A percentile compares a stretch with the other conserved stretches of the same genome.
Conservation (phyloP, 2,888 invertebrate genomes). For the Sycophila texana region DNA sequence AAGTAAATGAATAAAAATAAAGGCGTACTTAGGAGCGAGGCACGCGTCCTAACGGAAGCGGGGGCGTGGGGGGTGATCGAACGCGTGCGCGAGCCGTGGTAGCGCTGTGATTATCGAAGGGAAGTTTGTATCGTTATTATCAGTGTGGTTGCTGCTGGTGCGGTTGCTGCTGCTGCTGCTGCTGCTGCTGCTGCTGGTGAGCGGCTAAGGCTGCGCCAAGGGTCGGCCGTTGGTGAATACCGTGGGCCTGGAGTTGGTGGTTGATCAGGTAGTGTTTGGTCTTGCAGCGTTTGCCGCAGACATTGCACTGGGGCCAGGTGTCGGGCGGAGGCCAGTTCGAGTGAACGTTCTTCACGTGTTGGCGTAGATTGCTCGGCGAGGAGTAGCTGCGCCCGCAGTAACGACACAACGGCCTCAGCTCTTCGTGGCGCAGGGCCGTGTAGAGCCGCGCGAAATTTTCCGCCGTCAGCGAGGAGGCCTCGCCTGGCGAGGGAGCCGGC, state of each 20-base stretch:
- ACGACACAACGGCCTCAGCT: constrained; percentile 81
- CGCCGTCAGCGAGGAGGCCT: constrained; percentile 63
- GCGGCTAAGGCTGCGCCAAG: constrained; percentile 60
- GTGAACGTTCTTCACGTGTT: constrained; percentile 87
- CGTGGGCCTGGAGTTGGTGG: constrained; percentile 86
- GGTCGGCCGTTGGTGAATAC: constrained; percentile 83
- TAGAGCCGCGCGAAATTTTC: constrained; percentile 74
- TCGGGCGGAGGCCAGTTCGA: constrained; percentile 82
- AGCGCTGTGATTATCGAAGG: too few species aligned
- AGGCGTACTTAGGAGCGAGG: background rate
- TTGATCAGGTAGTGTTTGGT: constrained; percentile 87
- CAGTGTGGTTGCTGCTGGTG: constrained; percentile 2
- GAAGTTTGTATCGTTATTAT: background rate
- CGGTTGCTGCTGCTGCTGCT: constrained; percentile 22
- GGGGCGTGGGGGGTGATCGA: background rate
- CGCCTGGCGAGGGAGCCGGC: constrained; percentile 6
- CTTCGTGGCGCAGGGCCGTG: constrained; percentile 71
- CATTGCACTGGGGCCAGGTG: constrained; percentile 84
- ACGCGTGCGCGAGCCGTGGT: background rate
- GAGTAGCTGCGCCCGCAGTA: constrained; percentile 85
- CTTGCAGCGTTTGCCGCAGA: constrained; percentile 86
- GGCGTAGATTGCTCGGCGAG: constrained; percentile 85
- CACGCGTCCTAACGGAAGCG: background rate
- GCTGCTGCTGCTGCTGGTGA: constrained; percentile 32
- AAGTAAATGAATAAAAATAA: background rate